Evolutionary conservation across 2,888 invertebrate genomes (phyloP).

Genomic region (Leptopterna dolabrata): DNA sequence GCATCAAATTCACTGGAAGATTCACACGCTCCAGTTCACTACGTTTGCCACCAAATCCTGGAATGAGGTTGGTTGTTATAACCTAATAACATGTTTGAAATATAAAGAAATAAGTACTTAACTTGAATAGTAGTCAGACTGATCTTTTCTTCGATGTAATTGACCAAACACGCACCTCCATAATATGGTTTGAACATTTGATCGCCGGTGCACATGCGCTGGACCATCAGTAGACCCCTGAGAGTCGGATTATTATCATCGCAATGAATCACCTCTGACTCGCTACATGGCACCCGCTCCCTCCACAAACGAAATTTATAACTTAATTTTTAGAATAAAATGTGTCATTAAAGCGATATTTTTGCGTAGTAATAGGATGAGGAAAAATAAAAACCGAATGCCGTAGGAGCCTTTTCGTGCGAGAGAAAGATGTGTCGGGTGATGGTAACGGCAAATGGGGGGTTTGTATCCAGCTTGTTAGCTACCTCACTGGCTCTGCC

Average conservation of each 20-base stretch:
- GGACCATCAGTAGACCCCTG: not conserved
- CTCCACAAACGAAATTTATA: slow-evolving; percentile 32
- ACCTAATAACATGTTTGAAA: too few relatives aligned
- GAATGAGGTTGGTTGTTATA: too few relatives aligned
- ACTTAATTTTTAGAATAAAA: slow-evolving; percentile 46
- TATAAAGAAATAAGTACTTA: too few relatives aligned
- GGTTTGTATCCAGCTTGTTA: slow-evolving; percentile 23
- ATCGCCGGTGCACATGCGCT: not conserved
- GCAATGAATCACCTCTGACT: slow-evolving; percentile 35
- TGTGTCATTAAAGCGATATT: slow-evolving; percentile 44
- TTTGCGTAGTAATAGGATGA: slow-evolving; percentile 44
- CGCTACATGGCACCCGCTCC: slow-evolving; percentile 26
- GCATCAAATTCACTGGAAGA: too few relatives aligned
- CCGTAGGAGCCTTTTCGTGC: not conserved
- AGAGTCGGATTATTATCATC: slow-evolving; percentile 32
- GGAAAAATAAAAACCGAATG: not conserved
- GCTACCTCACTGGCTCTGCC: slow-evolving; percentile 29
- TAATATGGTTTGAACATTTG: not conserved
- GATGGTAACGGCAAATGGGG: not conserved
- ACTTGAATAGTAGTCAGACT: too few relatives aligned
- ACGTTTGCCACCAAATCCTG: too few relatives aligned
- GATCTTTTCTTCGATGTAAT: not conserved
- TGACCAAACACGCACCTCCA: not conserved
- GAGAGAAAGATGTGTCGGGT: slow-evolving; percentile 5
- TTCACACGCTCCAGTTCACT: too few relatives aligned